Evolutionary conservation across 2,113 vertebrate species (phyloP).

Genomic region (Siniperca knerii): DNA sequence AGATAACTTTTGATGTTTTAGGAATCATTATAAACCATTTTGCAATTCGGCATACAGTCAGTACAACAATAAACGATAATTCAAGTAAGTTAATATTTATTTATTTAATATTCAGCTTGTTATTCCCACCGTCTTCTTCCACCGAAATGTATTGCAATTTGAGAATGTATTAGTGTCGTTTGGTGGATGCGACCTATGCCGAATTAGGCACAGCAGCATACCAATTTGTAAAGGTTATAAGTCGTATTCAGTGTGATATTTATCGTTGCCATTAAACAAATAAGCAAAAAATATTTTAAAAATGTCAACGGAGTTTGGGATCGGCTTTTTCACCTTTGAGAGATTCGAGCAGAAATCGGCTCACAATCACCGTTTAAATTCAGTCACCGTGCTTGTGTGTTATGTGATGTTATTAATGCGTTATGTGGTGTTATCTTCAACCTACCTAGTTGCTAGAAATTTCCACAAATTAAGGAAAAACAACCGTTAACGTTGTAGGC

Average conservation of each 20-base stretch:
- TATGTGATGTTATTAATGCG: background rate
- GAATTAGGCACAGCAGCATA: background rate
- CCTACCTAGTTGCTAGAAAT: background rate
- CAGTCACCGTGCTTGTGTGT: too few relatives aligned
- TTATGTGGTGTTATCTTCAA: background rate
- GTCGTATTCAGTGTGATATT: background rate
- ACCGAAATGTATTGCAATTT: background rate
- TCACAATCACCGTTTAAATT: background rate
- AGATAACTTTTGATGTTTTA: background rate
- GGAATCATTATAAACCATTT: background rate
- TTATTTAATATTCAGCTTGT: background rate
- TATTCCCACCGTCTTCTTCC: background rate
- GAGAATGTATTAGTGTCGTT: background rate
- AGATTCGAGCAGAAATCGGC: background rate
- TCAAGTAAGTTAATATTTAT: background rate
- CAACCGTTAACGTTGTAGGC: background rate
- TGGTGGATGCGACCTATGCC: background rate
- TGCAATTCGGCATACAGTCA: background rate
- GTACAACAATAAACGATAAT: background rate
- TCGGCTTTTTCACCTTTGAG: background rate
- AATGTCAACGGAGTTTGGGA: background rate
- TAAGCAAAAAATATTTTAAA: background rate
- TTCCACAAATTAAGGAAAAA: background rate
- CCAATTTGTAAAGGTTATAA: fast-evolving
- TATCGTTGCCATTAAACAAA: background rate